These are phyloP conservation scores for Campoletis raptor DNA, from an alignment of 2,888 invertebrate genomes.

Conservation along the genomic window DNA sequence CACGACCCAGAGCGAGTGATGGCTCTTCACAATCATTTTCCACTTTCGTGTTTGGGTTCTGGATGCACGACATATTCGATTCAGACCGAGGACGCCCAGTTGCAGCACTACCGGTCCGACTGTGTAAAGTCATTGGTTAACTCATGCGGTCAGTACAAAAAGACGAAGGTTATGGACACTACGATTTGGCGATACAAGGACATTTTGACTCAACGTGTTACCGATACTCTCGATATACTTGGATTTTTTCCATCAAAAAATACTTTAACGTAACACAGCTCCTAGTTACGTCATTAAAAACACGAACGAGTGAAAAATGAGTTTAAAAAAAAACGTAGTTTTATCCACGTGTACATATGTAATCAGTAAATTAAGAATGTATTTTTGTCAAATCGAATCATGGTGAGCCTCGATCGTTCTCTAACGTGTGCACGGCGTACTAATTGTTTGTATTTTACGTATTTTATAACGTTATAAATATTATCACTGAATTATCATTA, in stretches of 20 bases:
- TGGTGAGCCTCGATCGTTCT: conserved; percentile 83
- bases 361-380: background rate
- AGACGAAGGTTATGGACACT: conserved; percentile 93
- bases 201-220: conserved; percentile 89
- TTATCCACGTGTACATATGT: conserved; percentile 16
- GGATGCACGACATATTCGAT: conserved; percentile 94
- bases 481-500: conserved; percentile 3
- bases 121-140: conserved; percentile 95
- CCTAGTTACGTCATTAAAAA: background rate
- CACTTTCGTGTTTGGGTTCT: conserved; percentile 93
- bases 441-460: conserved; percentile 16
- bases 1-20: conserved; percentile 96
- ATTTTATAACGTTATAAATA: conserved; percentile 24
- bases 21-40: conserved; percentile 96
- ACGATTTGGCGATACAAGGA: conserved; percentile 96
- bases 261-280: conserved; percentile 11
- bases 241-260: conserved; percentile 87
- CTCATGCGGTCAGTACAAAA: conserved; percentile 92
- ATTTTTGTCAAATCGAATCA: conserved; percentile 36
- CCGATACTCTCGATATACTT: conserved; percentile 89
- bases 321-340: background rate
- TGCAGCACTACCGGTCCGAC: conserved; percentile 97
- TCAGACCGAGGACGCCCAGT: conserved; percentile 92
- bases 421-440: conserved; percentile 69
- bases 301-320: background rate